Percentiles rank a stretch among this genome's conserved stretches.
Evolutionary conservation across 2,113 vertebrate species (phyloP).

Genomic region (Heptranchias perlo): DNA sequence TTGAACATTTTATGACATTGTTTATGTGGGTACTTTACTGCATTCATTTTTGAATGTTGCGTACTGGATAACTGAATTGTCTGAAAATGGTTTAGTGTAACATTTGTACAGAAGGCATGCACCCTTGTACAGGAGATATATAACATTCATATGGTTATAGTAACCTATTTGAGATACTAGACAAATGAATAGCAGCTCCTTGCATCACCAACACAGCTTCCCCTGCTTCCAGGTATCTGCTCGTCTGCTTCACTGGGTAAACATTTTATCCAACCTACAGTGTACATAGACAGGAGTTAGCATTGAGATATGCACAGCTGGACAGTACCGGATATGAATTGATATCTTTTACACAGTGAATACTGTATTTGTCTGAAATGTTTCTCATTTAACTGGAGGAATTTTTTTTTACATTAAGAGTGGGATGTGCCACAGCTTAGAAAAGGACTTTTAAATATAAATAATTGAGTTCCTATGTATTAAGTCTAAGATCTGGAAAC

Average conservation of each 20-base stretch:
- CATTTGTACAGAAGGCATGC: slow-evolving; percentile 35
- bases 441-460: not conserved
- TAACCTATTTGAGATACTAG: not conserved
- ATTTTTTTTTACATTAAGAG: slow-evolving; percentile 3
- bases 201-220: not conserved
- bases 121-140: slow-evolving; percentile 25
- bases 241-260: not conserved
- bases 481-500: not conserved
- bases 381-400: slow-evolving; percentile 17
- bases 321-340: slow-evolving; percentile 16
- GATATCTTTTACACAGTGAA: not conserved
- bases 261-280: not conserved
- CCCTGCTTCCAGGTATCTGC: not conserved
- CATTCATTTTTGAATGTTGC: slow-evolving; percentile 32
- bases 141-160: slow-evolving; percentile 17
- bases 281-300: slow-evolving; percentile 7
- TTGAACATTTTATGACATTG: not conserved
- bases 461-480: slow-evolving; percentile 26
- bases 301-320: slow-evolving; percentile 1
- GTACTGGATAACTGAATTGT: slow-evolving; percentile 15
- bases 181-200: slow-evolving; percentile 18
- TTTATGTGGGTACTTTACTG: slow-evolving; percentile 15
- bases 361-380: not conserved
- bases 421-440: not conserved
- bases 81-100: slow-evolving; percentile 19